phyloP scores from a whole-genome alignment of 1,140 invertebrate species.

The Pantala flavescens region DNA sequence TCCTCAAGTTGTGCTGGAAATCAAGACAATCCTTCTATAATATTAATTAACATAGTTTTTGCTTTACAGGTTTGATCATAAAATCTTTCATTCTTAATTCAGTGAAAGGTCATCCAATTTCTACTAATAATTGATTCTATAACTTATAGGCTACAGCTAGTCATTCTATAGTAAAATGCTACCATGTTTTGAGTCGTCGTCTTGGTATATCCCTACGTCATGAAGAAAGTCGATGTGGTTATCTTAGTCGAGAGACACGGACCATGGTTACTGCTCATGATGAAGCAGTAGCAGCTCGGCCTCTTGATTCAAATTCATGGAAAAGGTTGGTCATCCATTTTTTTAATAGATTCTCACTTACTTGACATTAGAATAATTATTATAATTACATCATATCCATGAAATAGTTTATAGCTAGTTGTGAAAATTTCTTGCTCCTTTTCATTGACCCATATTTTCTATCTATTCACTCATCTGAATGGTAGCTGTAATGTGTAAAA shows the following conservation, averaged over 20 bases:
- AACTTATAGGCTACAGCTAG: slow-evolving; percentile 60
- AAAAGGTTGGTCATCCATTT: slow-evolving; percentile 34
- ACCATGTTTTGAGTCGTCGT: slow-evolving; percentile 85
- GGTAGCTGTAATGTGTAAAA: too few species aligned
- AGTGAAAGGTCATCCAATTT: background rate
- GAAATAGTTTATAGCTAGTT: too few species aligned
- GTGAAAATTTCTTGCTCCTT: too few species aligned
- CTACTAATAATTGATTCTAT: background rate
- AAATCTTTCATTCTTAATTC: background rate
- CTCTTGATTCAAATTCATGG: background rate
- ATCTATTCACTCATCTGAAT: too few species aligned
- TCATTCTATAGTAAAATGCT: slow-evolving; percentile 88
- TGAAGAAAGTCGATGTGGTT: slow-evolving; percentile 83
- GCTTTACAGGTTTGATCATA: slow-evolving; percentile 47
- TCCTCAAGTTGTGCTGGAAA: background rate
- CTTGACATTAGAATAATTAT: too few species aligned
- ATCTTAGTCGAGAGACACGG: slow-evolving; percentile 81
- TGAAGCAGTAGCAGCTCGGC: slow-evolving; percentile 41
- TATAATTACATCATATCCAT: too few species aligned
- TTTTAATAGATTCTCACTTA: too few species aligned
- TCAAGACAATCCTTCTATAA: slow-evolving; percentile 48
- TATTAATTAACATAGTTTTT: slow-evolving; percentile 87
- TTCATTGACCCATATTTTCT: too few species aligned
- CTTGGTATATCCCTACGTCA: slow-evolving; percentile 78
- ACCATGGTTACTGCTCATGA: slow-evolving; percentile 67